Conservation (phyloP, 2,888 invertebrate genomes). For the Tachystola acroxantha region DNA sequence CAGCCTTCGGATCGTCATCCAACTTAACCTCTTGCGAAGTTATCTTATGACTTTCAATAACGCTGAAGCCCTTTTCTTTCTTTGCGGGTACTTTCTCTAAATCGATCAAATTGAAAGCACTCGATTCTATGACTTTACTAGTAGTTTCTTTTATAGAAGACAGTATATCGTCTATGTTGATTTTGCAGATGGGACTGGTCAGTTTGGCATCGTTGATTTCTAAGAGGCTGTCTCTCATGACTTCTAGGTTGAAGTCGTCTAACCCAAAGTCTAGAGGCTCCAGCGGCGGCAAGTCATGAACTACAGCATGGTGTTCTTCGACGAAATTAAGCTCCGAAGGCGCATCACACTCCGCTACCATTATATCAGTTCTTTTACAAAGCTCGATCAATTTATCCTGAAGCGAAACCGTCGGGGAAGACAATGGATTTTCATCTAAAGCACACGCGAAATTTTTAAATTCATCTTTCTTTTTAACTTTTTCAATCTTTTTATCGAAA, state of each 20-base stretch:
- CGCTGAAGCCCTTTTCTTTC: slow-evolving; percentile 60
- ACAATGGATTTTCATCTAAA: slow-evolving; percentile 27
- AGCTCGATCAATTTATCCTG: slow-evolving; percentile 63
- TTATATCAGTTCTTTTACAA: slow-evolving; percentile 67
- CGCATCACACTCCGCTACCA: slow-evolving; percentile 68
- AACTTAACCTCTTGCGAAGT: slow-evolving; percentile 57
- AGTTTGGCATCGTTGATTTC: slow-evolving; percentile 50
- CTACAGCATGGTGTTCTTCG: slow-evolving; percentile 62
- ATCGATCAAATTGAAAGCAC: slow-evolving; percentile 63
- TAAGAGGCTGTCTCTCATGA: slow-evolving; percentile 64
- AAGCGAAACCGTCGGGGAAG: slow-evolving; percentile 41
- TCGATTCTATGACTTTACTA: slow-evolving; percentile 47
- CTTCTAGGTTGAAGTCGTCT: slow-evolving; percentile 65
- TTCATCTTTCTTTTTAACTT: slow-evolving; percentile 15
- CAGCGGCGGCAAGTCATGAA: slow-evolving; percentile 56
- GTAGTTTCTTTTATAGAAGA: slow-evolving; percentile 62
- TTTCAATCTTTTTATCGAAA: neutral
- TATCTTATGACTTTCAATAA: slow-evolving; percentile 61
- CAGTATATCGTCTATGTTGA: slow-evolving; percentile 64
- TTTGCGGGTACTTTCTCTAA: slow-evolving; percentile 58
- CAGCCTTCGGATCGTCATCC: slow-evolving; percentile 50
- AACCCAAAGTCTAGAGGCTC: slow-evolving; percentile 61
- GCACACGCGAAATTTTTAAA: slow-evolving; percentile 12
- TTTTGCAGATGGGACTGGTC: slow-evolving; percentile 66
- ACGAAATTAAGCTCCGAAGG: slow-evolving; percentile 65